A percentile compares a stretch with the other conserved stretches of the same genome.
Conservation (phyloP, 1,140 invertebrate genomes). For the Hyles vespertilio region DNA sequence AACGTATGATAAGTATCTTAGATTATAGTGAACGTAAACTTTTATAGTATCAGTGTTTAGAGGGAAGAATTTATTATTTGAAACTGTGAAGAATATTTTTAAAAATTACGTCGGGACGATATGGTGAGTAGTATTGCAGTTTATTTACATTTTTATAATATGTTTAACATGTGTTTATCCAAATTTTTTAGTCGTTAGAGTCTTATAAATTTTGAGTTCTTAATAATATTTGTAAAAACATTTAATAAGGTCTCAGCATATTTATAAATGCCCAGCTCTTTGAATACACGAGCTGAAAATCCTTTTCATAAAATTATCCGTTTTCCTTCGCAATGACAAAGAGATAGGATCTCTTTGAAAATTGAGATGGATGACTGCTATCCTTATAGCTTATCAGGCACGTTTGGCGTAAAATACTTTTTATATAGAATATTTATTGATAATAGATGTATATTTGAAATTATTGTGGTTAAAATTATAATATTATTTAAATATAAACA, state of each 20-base stretch:
- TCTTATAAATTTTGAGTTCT: no score
- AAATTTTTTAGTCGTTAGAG: no score
- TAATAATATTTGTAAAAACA: no score
- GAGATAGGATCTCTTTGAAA: conserved; percentile 13
- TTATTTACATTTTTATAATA: background rate
- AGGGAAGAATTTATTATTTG: background rate
- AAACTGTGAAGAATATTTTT: conserved; percentile 2
- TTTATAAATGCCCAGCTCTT: background rate
- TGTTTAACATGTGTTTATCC: background rate
- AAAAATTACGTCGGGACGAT: conserved; percentile 8
- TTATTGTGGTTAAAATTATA: no score
- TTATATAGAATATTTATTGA: no score
- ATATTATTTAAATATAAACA: no score
- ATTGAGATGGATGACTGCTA: conserved; percentile 3
- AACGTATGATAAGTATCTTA: no score
- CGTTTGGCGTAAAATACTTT: background rate
- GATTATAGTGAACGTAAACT: no score
- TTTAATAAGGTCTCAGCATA: no score
- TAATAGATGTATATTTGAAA: no score
- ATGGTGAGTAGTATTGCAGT: conserved; percentile 15
- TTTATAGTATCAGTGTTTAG: no score
- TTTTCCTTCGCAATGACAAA: conserved; percentile 14
- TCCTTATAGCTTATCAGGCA: background rate
- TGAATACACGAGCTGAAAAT: background rate
- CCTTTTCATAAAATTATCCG: conserved; percentile 17